Percentiles rank a stretch among this genome's conserved stretches.
Evolutionary conservation across 2,888 invertebrate genomes (phyloP).

Genomic region (Argynnis bischoffii): DNA sequence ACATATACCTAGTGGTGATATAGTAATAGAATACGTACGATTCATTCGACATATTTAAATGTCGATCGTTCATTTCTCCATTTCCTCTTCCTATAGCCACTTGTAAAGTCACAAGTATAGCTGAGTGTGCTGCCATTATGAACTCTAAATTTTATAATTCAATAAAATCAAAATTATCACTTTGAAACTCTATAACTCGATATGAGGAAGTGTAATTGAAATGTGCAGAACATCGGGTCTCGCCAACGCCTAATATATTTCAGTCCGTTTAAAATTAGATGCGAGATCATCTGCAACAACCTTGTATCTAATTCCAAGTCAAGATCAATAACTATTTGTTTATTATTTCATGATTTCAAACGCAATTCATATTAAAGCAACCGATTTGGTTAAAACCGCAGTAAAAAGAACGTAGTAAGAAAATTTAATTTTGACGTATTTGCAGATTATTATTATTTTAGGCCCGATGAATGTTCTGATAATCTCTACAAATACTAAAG

Average conservation of each 20-base stretch:
- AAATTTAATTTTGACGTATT: too few species aligned
- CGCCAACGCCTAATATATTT: constrained; percentile 41
- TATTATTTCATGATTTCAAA: constrained; percentile 3
- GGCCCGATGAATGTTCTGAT: too few species aligned
- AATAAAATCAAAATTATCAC: not conserved
- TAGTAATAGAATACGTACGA: not conserved
- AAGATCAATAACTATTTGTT: constrained; percentile 37
- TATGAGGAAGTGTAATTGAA: constrained; percentile 30
- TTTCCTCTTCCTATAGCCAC: constrained; percentile 5
- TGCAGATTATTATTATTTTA: too few species aligned
- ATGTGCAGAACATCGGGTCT: constrained; percentile 15
- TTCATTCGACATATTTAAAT: constrained; percentile 7
- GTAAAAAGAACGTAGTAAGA: not conserved
- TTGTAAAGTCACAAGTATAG: constrained; percentile 10
- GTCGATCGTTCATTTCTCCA: not conserved
- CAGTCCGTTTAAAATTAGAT: constrained; percentile 41
- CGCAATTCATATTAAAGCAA: too few species aligned
- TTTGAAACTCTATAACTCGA: not conserved
- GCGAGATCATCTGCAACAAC: constrained; percentile 38
- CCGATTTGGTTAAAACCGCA: not conserved
- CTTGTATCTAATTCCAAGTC: constrained; percentile 36
- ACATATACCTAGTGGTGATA: not conserved
- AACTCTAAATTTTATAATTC: not conserved
- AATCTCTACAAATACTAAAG: too few species aligned
- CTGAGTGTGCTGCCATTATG: constrained; percentile 16